Conservation (phyloP, 2,888 invertebrate genomes). For the Alloplasta piceator region DNA sequence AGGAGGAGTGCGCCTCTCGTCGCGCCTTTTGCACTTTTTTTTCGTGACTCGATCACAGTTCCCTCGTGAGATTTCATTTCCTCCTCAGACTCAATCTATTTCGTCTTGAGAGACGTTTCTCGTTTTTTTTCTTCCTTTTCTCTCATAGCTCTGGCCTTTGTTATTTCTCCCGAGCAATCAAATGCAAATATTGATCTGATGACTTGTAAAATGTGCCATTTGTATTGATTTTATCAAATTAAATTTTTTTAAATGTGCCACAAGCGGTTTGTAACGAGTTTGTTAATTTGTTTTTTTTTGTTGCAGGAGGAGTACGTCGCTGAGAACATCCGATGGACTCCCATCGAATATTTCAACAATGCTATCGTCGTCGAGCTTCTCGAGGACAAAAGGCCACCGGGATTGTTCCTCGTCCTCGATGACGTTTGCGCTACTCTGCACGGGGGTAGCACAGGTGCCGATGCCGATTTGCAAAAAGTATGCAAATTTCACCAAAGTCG, state of each 20-base stretch:
- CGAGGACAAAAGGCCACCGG: slow-evolving; percentile 87
- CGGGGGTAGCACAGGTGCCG: slow-evolving; percentile 87
- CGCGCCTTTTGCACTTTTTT: slow-evolving; percentile 50
- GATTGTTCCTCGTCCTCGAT: slow-evolving; percentile 87
- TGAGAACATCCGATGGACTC: slow-evolving; percentile 88
- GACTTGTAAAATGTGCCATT: too few species aligned
- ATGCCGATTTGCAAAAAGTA: slow-evolving; percentile 85
- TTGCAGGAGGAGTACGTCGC: slow-evolving; percentile 87
- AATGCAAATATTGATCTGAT: too few species aligned
- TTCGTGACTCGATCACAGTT: slow-evolving; percentile 37
- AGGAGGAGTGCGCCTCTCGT: slow-evolving; percentile 57
- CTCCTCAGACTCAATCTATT: not conserved
- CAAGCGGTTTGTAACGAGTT: too few species aligned
- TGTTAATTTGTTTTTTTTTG: slow-evolving; percentile 10
- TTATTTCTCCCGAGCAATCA: too few species aligned
- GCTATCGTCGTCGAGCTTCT: slow-evolving; percentile 88
- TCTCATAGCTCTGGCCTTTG: not conserved
- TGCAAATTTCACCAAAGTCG: not conserved
- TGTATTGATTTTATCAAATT: too few species aligned
- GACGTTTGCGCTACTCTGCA: slow-evolving; percentile 89
- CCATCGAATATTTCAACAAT: slow-evolving; percentile 89
- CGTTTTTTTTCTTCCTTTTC: not conserved
- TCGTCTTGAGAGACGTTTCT: slow-evolving; percentile 8
- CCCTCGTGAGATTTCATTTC: slow-evolving; percentile 46
- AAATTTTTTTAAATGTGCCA: too few species aligned